Percentiles rank a stretch among this genome's conserved stretches.
These are phyloP conservation scores for Torymus auratus DNA, from an alignment of 2,888 invertebrate species.

Conservation along the genomic window DNA sequence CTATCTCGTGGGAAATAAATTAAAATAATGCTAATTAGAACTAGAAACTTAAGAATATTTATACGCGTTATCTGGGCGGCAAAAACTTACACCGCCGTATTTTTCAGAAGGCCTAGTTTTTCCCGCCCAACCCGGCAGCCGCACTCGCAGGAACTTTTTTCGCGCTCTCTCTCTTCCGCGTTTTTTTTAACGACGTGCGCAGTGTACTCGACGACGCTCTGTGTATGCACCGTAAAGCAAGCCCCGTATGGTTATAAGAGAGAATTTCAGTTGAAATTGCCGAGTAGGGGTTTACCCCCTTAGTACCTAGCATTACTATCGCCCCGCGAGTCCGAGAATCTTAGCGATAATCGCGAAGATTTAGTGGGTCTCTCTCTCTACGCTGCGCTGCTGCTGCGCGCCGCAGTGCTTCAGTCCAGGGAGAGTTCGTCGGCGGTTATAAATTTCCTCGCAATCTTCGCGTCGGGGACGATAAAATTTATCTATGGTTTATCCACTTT, in stretches of 20 bases:
- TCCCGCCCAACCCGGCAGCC: too few relatives aligned
- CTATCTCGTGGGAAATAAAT: background rate
- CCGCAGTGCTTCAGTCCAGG: constrained; percentile 33
- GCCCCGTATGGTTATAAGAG: constrained; percentile 36
- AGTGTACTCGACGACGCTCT: too few relatives aligned
- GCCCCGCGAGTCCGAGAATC: constrained; percentile 62
- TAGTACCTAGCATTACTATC: constrained; percentile 59
- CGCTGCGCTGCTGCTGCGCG: too few relatives aligned
- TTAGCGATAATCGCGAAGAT: constrained; percentile 64
- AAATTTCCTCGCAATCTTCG: constrained; percentile 66
- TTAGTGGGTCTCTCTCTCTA: constrained; percentile 58
- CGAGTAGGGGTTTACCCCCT: constrained; percentile 48
- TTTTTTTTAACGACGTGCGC: too few relatives aligned
- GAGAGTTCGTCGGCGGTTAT: constrained; percentile 61
- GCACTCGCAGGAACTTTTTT: too few relatives aligned
- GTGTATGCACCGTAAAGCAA: constrained; percentile 1
- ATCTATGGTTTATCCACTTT: constrained; percentile 63
- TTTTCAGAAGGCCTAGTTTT: too few relatives aligned
- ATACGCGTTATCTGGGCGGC: constrained; percentile 1
- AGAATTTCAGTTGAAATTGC: constrained; percentile 47
- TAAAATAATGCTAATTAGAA: background rate
- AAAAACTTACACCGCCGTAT: too few relatives aligned
- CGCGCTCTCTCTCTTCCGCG: too few relatives aligned
- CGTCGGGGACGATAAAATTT: constrained; percentile 65
- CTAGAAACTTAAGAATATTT: too few relatives aligned